Evolutionary conservation across 2,797 vertebrate species (phyloP).

Genomic region (Thripadectes ignobilis): DNA sequence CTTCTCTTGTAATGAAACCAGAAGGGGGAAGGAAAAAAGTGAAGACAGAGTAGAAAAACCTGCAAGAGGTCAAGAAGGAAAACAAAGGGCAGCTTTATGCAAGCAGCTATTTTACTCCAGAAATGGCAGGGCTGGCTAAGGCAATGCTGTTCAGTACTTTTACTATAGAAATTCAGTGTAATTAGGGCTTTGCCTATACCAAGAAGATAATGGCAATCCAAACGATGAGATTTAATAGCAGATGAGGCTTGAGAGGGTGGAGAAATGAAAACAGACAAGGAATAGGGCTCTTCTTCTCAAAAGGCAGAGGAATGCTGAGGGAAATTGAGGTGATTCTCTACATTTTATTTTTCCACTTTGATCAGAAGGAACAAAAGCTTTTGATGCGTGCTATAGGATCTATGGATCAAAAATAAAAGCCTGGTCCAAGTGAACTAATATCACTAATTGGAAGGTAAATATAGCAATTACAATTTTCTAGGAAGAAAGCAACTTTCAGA

Average conservation of each 20-base stretch:
- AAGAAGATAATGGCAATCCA: background rate
- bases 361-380: background rate
- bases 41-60: slow-evolving; percentile 28
- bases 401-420: background rate
- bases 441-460: background rate
- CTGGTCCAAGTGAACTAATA: background rate
- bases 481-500: background rate
- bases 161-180: background rate
- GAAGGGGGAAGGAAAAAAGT: background rate
- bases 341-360: background rate
- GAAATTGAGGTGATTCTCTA: background rate
- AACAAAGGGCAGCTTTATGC: slow-evolving; percentile 68
- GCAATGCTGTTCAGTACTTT: background rate
- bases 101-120: background rate
- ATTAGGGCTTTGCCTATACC: slow-evolving; percentile 8
- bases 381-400: background rate
- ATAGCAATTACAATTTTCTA: background rate
- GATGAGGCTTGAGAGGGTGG: background rate
- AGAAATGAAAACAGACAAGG: background rate
- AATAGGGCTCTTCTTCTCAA: background rate
- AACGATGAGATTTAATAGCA: background rate
- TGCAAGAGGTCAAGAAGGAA: slow-evolving; percentile 42
- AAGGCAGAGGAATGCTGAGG: background rate
- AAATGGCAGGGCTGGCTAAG: slow-evolving; percentile 5
- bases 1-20: slow-evolving; percentile 20